phyloP scores from a whole-genome alignment of 2,113 vertebrate species.

The Ornithorhynchus anatinus region DNA sequence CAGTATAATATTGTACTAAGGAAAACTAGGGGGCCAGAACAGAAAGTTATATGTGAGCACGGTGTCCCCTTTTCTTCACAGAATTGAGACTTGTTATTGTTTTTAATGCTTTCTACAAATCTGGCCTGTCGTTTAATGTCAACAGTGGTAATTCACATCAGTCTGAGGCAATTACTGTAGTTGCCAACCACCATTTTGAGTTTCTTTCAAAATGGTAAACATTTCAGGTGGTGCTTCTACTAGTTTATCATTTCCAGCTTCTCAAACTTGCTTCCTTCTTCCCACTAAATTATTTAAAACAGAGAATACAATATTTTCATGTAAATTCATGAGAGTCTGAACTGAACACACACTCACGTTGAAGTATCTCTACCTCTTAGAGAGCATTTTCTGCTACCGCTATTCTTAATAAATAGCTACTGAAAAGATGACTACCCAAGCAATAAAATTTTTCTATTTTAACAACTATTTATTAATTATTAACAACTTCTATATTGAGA shows the following conservation, averaged over 20 bases:
- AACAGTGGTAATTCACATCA: background rate
- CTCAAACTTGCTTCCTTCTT: background rate
- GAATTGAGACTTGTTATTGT: background rate
- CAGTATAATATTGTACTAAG: no score
- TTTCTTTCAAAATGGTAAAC: background rate
- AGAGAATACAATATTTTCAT: background rate
- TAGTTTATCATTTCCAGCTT: background rate
- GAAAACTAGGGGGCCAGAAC: no score
- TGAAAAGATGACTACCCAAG: background rate
- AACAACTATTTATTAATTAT: background rate
- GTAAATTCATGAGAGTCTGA: background rate
- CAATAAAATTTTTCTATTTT: conserved; percentile 1
- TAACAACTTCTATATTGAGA: no score
- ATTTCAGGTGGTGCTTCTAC: background rate
- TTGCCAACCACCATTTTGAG: background rate
- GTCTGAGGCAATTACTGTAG: background rate
- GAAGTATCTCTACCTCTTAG: background rate
- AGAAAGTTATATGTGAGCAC: no score
- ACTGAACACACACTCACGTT: background rate
- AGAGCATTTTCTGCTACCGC: background rate
- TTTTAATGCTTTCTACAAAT: background rate
- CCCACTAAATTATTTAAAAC: conserved; percentile 1
- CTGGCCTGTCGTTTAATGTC: background rate
- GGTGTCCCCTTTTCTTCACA: background rate
- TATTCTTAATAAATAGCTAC: background rate